Evolutionary conservation across 2,113 vertebrate species (phyloP), one percentile per base, ranked within the genome.

Genomic region (Apteryx owenii): DNA sequence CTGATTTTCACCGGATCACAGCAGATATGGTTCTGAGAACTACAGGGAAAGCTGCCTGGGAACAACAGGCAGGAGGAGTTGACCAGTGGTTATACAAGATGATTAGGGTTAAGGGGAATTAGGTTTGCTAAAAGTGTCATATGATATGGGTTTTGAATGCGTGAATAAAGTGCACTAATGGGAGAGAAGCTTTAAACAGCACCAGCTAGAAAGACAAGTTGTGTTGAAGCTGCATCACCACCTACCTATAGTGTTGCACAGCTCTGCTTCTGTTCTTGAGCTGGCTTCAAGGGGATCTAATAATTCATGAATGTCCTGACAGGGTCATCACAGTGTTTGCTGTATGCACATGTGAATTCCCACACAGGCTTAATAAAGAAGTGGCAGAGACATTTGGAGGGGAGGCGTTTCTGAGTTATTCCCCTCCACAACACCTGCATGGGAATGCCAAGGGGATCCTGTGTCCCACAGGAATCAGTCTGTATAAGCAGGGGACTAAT

Each of bases 241-340:
- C 26, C 40, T 16, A 19, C 51, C 7, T 10, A 38, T 7, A 62
- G 51, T 8, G 17, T 11, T 8, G 53, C 15, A 12, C n/a, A 65
- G 62, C 58, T 56, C 81, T 85, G 75, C 71, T 13, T 25, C 25
- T 28, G 28, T 13, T 71, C 69, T 44, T 0, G 0, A 65, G 85
- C 53, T 90, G 71, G 22, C 60, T 54, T 38, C 68, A 72, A 51
- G 72, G 16, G 31, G 38, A 31, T 44, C 36, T 13, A n/a, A 16
- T 21, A n/a, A 10, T 33, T 46, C 10, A 53, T 5, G 9, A 66
- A 25, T 14, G 23, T 56, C 48, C 62, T 0, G 0, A 2, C 44
- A 16, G 65, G 54, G 64, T 56, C 31, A 21, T 28, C 25, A 8
- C 44, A 1, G 0, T 31, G 13, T 6, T n/a, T 25, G 9, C 71